These are phyloP conservation scores for Drusus annulatus DNA, from an alignment of 1,140 invertebrate species.

Conservation along the genomic window DNA sequence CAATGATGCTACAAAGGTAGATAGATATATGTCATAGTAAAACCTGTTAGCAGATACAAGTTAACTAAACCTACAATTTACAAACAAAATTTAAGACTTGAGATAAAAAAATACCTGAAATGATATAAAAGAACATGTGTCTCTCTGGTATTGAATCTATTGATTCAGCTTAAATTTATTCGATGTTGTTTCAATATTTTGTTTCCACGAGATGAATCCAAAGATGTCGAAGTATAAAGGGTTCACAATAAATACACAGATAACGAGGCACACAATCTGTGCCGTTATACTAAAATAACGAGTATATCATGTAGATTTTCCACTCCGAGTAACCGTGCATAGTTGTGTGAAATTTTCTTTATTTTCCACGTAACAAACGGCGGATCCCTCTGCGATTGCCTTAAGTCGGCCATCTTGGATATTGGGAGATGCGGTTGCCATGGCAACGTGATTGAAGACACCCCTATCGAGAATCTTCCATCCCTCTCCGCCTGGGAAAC, in stretches of 20 bases:
- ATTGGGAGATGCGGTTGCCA: slow-evolving; percentile 53
- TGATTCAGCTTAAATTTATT: too few species aligned
- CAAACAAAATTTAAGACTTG: too few species aligned
- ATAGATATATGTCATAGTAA: too few species aligned
- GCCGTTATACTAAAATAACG: not conserved
- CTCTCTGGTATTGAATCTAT: too few species aligned
- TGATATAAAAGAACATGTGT: too few species aligned
- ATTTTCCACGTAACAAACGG: slow-evolving; percentile 37
- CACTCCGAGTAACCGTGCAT: slow-evolving; percentile 18
- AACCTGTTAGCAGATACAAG: too few species aligned
- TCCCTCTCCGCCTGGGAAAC: slow-evolving; percentile 36
- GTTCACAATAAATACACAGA: not conserved
- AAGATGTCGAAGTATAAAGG: too few species aligned
- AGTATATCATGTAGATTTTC: slow-evolving; percentile 1
- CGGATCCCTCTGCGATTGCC: slow-evolving; percentile 43
- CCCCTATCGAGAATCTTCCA: slow-evolving; percentile 36
- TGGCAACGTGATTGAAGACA: slow-evolving; percentile 46
- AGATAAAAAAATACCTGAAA: too few species aligned
- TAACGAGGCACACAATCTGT: slow-evolving; percentile 1
- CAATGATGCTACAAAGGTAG: too few species aligned
- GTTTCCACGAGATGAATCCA: too few species aligned
- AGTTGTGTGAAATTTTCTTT: slow-evolving; percentile 37
- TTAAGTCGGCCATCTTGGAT: slow-evolving; percentile 54
- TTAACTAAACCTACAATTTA: too few species aligned
- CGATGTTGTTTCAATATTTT: too few species aligned